phyloP scores from a whole-genome alignment of 2,888 invertebrate species.

The Drosophila atripex region DNA sequence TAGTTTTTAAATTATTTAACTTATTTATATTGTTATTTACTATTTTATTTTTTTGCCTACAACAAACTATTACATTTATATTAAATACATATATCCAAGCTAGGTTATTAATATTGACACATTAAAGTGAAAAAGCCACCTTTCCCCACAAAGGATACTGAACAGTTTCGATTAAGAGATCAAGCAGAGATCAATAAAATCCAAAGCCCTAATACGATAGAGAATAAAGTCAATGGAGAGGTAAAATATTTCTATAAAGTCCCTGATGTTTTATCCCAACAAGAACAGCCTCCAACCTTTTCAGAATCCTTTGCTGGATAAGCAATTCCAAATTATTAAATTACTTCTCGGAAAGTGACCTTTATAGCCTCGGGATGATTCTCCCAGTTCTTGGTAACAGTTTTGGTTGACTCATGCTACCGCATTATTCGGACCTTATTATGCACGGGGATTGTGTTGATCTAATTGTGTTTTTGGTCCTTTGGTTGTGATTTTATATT shows the following conservation, averaged over 20 bases:
- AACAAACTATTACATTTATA: too few relatives aligned
- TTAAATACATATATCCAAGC: background rate
- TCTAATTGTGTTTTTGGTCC: slow-evolving; percentile 67
- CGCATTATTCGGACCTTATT: slow-evolving; percentile 54
- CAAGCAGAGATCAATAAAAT: background rate
- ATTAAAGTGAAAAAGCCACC: background rate
- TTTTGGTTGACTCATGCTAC: slow-evolving; percentile 60
- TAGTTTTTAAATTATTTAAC: background rate
- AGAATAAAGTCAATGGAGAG: slow-evolving; percentile 15
- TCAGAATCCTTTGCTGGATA: slow-evolving; percentile 34
- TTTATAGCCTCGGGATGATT: slow-evolving; percentile 31
- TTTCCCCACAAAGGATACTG: background rate
- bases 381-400: slow-evolving; percentile 10
- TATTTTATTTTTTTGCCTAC: too few relatives aligned
- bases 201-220: background rate
- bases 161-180: slow-evolving; percentile 5
- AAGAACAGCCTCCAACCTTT: slow-evolving; percentile 19
- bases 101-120: too few relatives aligned
- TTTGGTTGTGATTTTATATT: slow-evolving; percentile 41
- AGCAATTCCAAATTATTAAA: slow-evolving; percentile 33
- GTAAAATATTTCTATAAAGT: slow-evolving; percentile 21
- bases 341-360: slow-evolving; percentile 55
- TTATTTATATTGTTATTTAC: too few relatives aligned
- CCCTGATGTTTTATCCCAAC: slow-evolving; percentile 11
- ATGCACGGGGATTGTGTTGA: slow-evolving; percentile 62